These are phyloP conservation scores for Anabacerthia variegaticeps DNA, from an alignment of 2,797 vertebrate genomes.

Conservation along the genomic window DNA sequence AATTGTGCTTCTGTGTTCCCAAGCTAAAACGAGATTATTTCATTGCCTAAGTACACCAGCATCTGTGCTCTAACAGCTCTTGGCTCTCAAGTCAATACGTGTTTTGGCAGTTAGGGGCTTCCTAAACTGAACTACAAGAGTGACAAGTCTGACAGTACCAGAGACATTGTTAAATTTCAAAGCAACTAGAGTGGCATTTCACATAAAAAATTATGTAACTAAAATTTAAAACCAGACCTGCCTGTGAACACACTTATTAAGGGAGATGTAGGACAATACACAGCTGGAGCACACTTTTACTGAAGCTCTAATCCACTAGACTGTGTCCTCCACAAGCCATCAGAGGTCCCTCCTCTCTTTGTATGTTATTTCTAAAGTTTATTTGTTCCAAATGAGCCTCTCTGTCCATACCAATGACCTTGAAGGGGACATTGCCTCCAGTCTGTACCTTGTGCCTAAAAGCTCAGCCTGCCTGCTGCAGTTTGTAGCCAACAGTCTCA, in stretches of 20 bases:
- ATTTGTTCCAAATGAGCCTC: neutral
- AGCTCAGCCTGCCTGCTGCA: neutral
- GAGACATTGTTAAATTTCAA: neutral
- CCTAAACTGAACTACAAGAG: neutral
- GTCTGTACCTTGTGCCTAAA: neutral
- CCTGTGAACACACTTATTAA: neutral
- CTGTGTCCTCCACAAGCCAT: neutral
- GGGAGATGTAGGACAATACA: neutral
- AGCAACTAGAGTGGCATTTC: neutral
- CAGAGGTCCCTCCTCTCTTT: neutral
- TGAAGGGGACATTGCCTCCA: neutral
- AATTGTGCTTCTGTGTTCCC: neutral
- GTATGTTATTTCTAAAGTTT: neutral
- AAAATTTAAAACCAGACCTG: neutral
- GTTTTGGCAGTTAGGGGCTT: neutral
- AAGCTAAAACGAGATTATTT: slow-evolving; percentile 8
- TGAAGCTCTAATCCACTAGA: neutral
- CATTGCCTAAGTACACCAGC: neutral
- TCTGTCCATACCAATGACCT: neutral
- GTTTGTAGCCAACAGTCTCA: neutral
- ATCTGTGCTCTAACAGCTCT: neutral
- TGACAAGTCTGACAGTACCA: neutral
- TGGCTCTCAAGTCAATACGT: neutral
- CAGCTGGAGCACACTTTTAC: neutral
- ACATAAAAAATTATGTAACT: neutral